Evolutionary conservation across 2,113 vertebrate species (phyloP), one percentile per base, ranked within the genome.

Genomic region (Gobiocypris rarus): DNA sequence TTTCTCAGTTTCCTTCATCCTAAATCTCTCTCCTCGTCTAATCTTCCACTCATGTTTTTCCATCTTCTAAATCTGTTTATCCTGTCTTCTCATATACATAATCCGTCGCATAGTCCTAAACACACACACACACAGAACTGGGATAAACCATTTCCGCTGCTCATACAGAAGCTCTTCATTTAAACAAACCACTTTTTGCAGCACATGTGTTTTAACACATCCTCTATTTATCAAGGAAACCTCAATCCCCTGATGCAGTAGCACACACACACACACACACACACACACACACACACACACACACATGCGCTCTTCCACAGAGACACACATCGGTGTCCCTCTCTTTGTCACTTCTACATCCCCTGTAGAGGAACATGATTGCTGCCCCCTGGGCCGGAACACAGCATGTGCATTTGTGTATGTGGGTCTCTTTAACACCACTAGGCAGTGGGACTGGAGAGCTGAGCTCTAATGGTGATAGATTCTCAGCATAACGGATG

Each of bases 401-500:
- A 52, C 43, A 78, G 45, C 13, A 26, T 59, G 74, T 83, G 80
- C 24, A 48, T 86, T 67, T 88, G 87, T 88, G 86, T 38, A 78
- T 70, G 86, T 28, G 63, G 61, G 63, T 71, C 63, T 87, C 86
- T 86, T 58, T 83, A 81, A 59, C 73, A 73, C 75, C 83, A 73
- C 31, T 61, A 59, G 76, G 38, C 71, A 22, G 26, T 67, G 83
- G 54, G 22, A 43, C 43, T 65, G 54, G 65, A 86, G 67, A 81
- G 83, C 75, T 73, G 50, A 70, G 82, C 82, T 79, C 85, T 89
- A 86, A 85, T 85, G 88, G 61, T 83, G 80, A 85, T 85, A 73
- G 74, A 87, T 89, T 78, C 71, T 41, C 82, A 65, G 61, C 85
- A 89, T 85, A 90, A 90, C 86, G 71, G 88, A 86, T 89, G 86